Percentiles rank a stretch among this genome's conserved stretches.
Conservation (phyloP, 2,888 invertebrate genomes). For the Aleiodes testaceus region DNA sequence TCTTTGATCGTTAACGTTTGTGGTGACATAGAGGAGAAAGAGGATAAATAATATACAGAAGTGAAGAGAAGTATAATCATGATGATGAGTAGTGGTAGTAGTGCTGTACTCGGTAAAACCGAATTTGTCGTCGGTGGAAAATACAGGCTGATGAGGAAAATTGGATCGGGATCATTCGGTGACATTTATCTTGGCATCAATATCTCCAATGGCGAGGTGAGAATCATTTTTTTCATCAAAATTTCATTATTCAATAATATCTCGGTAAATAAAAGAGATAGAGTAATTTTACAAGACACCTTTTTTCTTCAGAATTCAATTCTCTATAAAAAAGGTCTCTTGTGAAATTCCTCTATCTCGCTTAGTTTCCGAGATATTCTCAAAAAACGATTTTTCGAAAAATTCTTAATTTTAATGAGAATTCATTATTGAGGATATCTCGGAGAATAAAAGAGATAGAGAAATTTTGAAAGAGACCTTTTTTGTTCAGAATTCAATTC, state of each 20-base stretch:
- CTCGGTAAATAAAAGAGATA: too few species aligned
- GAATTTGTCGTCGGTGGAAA: constrained; percentile 93
- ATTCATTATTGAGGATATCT: neutral
- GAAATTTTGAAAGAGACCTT: neutral
- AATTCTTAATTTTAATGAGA: too few species aligned
- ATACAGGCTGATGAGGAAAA: constrained; percentile 96
- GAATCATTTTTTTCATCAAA: constrained; percentile 54
- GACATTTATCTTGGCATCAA: constrained; percentile 98
- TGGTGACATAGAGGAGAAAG: neutral
- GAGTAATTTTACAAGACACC: too few species aligned
- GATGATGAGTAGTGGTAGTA: constrained; percentile 48
- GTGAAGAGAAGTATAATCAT: constrained; percentile 53
- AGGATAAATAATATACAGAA: constrained; percentile 4
- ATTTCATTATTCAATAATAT: too few species aligned
- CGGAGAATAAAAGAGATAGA: too few species aligned
- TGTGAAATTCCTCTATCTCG: too few species aligned
- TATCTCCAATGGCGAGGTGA: constrained; percentile 91
- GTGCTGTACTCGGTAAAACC: constrained; percentile 70
- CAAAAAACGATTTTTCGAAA: too few species aligned
- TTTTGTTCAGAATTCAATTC: too few species aligned
- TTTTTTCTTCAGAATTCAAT: too few species aligned
- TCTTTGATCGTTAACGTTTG: neutral
- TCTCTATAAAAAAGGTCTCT: neutral
- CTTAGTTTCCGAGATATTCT: too few species aligned
- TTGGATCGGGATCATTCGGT: constrained; percentile 99